Evolutionary conservation across 2,113 vertebrate genomes (phyloP).

Genomic region (Indicator indicator): DNA sequence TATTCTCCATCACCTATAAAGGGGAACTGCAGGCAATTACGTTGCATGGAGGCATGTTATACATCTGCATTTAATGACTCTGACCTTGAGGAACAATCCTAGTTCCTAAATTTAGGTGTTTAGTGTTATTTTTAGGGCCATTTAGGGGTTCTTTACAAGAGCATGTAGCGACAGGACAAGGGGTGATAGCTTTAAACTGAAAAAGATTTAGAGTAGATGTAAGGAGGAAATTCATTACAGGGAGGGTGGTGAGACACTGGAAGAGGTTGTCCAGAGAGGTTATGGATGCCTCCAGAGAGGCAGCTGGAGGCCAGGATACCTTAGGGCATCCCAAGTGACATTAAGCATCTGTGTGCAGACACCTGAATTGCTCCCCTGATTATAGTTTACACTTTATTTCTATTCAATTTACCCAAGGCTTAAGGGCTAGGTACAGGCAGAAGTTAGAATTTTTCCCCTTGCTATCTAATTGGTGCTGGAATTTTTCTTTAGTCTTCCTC

Average conservation of each 20-base stretch:
- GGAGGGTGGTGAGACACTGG: background rate
- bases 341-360: background rate
- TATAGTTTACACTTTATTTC: background rate
- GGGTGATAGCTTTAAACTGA: background rate
- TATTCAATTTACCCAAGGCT: background rate
- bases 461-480: background rate
- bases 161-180: background rate
- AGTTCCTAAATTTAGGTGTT: background rate
- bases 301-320: background rate
- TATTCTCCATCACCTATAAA: background rate
- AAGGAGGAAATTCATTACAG: background rate
- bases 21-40: background rate
- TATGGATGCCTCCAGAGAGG: background rate
- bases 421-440: background rate
- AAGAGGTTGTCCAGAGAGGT: background rate
- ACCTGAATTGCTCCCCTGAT: background rate
- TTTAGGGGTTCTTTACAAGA: background rate
- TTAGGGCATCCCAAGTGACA: background rate
- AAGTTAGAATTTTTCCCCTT: background rate
- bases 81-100: background rate
- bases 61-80: background rate
- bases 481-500: background rate
- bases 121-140: background rate
- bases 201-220: background rate
- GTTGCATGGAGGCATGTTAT: background rate